Percentiles rank a stretch among this genome's conserved stretches.
Evolutionary conservation across 2,797 vertebrate species (phyloP).

Genomic region (Acomys russatus): DNA sequence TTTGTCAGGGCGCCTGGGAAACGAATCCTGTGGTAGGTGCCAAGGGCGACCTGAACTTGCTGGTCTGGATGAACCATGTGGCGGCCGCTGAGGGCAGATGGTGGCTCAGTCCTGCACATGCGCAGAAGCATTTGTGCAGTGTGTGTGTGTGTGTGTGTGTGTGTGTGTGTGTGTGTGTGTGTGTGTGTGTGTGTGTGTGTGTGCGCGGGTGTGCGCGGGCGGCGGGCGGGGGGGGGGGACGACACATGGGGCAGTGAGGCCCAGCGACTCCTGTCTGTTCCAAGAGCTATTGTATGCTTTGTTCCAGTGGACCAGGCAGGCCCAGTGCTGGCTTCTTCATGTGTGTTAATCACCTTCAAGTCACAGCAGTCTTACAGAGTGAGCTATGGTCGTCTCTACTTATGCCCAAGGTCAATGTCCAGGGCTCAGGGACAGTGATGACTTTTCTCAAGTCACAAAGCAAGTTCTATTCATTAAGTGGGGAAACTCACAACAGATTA

Average conservation of each 20-base stretch:
- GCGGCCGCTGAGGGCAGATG: neutral
- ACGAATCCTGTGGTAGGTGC: neutral
- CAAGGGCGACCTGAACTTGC: neutral
- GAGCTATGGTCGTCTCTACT: neutral
- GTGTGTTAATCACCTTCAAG: neutral
- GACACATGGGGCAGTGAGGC: neutral
- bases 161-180: too few species aligned
- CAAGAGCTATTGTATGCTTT: neutral
- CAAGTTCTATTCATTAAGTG: neutral
- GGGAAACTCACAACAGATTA: neutral
- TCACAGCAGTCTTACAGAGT: neutral
- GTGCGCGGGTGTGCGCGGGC: too few species aligned
- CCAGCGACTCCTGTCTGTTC: rapidly evolving
- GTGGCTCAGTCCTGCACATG: neutral
- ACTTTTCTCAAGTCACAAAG: neutral
- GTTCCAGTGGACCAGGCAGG: rapidly evolving
- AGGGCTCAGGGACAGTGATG: neutral
- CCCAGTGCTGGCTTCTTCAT: neutral
- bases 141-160: neutral
- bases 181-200: too few species aligned
- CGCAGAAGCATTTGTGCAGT: too few species aligned
- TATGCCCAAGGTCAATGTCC: neutral
- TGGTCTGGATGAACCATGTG: neutral
- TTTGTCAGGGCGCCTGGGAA: neutral
- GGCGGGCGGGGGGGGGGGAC: too few species aligned